Evolutionary conservation across 2,797 vertebrate genomes (phyloP).

Genomic region (Benthosema pterotum): DNA sequence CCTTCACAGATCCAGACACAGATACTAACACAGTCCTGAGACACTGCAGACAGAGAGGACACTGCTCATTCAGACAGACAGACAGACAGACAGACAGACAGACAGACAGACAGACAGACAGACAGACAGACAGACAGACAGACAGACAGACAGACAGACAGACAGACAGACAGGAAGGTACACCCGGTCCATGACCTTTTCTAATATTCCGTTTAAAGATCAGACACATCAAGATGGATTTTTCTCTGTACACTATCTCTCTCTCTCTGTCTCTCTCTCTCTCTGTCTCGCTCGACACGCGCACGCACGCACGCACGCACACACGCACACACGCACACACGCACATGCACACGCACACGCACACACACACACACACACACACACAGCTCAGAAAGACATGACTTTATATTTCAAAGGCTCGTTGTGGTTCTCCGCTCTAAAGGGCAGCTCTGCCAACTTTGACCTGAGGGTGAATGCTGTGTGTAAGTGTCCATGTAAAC

Average conservation of each 20-base stretch:
- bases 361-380: slow-evolving; percentile 10
- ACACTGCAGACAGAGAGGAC: background rate
- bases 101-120: background rate
- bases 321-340: background rate
- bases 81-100: background rate
- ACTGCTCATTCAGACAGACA: background rate
- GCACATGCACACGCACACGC: background rate
- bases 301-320: background rate
- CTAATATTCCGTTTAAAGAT: slow-evolving; percentile 62
- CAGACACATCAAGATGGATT: slow-evolving; percentile 54
- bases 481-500: background rate
- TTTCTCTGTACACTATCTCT: slow-evolving; percentile 25
- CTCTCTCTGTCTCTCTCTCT: background rate
- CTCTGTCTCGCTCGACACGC: background rate
- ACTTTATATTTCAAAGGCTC: background rate
- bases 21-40: background rate
- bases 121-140: background rate
- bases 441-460: background rate
- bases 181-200: slow-evolving; percentile 58
- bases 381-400: no score
- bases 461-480: background rate
- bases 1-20: background rate
- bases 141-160: background rate
- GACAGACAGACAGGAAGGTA: slow-evolving; percentile 10
- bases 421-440: background rate